A percentile compares a stretch with the other conserved stretches of the same genome.
Conservation (phyloP, 2,888 invertebrate species). For the Tipula helvola region DNA sequence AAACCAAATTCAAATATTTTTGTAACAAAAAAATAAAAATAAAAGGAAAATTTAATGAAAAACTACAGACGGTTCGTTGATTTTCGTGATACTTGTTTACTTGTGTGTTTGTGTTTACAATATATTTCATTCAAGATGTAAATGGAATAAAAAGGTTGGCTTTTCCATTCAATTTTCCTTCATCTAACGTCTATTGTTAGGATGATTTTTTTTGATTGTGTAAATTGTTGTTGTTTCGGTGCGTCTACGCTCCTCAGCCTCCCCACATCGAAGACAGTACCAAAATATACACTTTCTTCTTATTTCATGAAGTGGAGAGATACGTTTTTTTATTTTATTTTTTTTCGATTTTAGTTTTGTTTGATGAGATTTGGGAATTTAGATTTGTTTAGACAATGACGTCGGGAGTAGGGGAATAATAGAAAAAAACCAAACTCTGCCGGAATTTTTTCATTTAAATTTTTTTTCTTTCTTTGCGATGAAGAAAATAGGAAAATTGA, state of each 20-base stretch:
- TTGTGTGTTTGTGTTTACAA: neutral
- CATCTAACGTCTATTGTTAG: neutral
- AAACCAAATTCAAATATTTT: neutral
- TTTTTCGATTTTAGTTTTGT: neutral
- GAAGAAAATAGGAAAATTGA: neutral
- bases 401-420: neutral
- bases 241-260: neutral
- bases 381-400: neutral
- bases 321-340: neutral
- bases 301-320: neutral
- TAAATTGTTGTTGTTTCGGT: neutral
- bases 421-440: neutral
- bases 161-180: neutral
- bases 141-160: neutral
- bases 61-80: neutral
- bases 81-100: neutral
- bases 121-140: neutral
- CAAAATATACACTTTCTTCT: neutral
- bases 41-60: neutral
- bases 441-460: neutral
- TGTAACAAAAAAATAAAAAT: neutral
- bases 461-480: neutral
- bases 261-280: neutral
- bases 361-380: neutral
- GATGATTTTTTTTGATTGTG: neutral